A percentile compares a stretch with the other conserved stretches of the same genome.
These are phyloP conservation scores for Pyralis farinalis DNA, from an alignment of 2,888 invertebrate genomes.

Conservation along the genomic window DNA sequence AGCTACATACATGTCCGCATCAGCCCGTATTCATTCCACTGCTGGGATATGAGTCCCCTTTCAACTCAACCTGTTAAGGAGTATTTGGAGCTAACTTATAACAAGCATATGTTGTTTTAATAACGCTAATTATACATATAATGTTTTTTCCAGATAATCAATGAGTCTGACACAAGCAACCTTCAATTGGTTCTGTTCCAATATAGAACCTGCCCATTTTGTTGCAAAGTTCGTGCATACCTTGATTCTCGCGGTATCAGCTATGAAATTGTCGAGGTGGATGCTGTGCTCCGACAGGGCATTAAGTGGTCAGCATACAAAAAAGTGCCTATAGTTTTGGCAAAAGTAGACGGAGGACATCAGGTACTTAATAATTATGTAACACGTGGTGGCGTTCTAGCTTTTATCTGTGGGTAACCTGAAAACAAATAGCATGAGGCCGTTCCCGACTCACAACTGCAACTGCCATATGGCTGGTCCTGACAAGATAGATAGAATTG, in stretches of 20 bases:
- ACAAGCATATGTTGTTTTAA: background rate
- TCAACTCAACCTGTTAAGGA: too few relatives aligned
- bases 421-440: too few relatives aligned
- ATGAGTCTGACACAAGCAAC: conserved; percentile 83
- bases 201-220: conserved; percentile 98
- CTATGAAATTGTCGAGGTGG: conserved; percentile 98
- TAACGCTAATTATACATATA: background rate
- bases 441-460: too few relatives aligned
- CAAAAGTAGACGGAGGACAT: conserved; percentile 86
- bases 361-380: conserved; percentile 74
- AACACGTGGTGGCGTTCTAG: too few relatives aligned
- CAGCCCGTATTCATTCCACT: too few relatives aligned
- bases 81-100: too few relatives aligned
- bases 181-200: conserved; percentile 95
- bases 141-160: conserved; percentile 77
- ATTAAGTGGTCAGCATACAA: conserved; percentile 96
- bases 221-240: conserved; percentile 95
- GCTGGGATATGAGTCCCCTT: too few relatives aligned
- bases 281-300: conserved; percentile 95
- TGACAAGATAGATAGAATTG: too few relatives aligned
- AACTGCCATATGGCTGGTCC: too few relatives aligned
- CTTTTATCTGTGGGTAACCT: too few relatives aligned
- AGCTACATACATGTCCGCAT: too few relatives aligned
- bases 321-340: conserved; percentile 96
- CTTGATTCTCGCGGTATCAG: conserved; percentile 96